Percentiles rank a stretch among this genome's conserved stretches.
Conservation (phyloP, 1,140 invertebrate genomes). For the Drosophila bocqueti region DNA sequence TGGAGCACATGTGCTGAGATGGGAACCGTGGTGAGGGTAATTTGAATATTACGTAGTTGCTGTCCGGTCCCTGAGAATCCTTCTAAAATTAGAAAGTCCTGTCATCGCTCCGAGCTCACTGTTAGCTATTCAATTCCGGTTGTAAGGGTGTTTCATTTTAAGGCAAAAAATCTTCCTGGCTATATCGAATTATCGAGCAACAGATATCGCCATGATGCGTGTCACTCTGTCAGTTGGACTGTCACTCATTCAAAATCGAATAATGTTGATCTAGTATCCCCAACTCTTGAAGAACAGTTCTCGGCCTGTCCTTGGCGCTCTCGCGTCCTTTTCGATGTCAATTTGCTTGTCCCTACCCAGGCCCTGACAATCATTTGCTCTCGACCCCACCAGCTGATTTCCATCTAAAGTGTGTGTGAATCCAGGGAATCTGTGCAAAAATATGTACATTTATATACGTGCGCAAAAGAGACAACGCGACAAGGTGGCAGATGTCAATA, state of each 20-base stretch:
- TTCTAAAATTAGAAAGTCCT: conserved; percentile 39
- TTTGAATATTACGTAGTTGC: conserved; percentile 17
- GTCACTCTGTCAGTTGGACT: conserved; percentile 48
- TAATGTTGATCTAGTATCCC: conserved; percentile 73
- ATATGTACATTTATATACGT: conserved; percentile 38
- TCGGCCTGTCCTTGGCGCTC: conserved; percentile 30
- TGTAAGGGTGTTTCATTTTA: conserved; percentile 42
- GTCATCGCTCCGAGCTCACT: background rate
- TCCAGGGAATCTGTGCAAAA: conserved; percentile 40
- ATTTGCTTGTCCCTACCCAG: conserved; percentile 64
- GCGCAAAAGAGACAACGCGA: conserved; percentile 33
- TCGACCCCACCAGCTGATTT: conserved; percentile 59
- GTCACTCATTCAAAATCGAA: conserved; percentile 66
- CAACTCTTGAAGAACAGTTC: conserved; percentile 7
- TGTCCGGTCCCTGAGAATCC: conserved; percentile 18
- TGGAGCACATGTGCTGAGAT: background rate
- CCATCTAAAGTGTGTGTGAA: conserved; percentile 63
- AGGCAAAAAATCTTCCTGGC: conserved; percentile 39
- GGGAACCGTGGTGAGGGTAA: background rate
- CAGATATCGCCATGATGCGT: conserved; percentile 34
- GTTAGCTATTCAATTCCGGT: background rate
- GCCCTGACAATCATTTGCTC: conserved; percentile 73
- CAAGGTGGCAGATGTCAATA: conserved; percentile 78
- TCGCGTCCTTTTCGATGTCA: conserved; percentile 62
- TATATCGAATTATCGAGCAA: conserved; percentile 52